These are phyloP conservation scores for Patella caerulea DNA, from an alignment of 2,888 invertebrate genomes.

Conservation along the genomic window DNA sequence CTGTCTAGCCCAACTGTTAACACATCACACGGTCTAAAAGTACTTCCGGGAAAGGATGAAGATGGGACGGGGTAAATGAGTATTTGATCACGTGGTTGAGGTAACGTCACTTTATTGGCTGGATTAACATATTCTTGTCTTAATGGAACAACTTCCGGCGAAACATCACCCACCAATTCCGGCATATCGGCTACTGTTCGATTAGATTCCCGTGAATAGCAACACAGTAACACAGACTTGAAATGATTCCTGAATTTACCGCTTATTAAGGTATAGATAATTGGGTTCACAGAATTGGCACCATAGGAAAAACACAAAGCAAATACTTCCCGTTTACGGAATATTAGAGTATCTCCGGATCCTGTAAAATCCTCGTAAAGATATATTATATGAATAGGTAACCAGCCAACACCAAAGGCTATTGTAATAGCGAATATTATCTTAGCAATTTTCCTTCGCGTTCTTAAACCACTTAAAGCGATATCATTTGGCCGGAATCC, in stretches of 20 bases:
- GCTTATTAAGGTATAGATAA: constrained; percentile 39
- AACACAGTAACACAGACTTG: constrained; percentile 25
- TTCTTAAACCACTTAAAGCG: constrained; percentile 26
- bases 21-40: no score
- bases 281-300: constrained; percentile 40
- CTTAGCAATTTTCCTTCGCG: constrained; percentile 34
- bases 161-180: no score
- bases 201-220: no score
- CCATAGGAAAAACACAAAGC: constrained; percentile 36
- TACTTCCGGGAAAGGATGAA: no score
- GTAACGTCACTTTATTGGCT: no score
- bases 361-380: constrained; percentile 32
- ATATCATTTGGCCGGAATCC: constrained; percentile 23
- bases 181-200: no score
- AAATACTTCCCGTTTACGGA: constrained; percentile 25
- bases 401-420: constrained; percentile 40
- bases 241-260: constrained; percentile 34
- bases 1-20: no score
- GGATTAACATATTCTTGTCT: no score
- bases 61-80: no score
- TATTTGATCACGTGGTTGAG: no score
- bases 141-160: no score
- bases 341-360: constrained; percentile 20
- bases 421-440: constrained; percentile 40
- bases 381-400: constrained; percentile 36